Evolutionary conservation across 1,140 invertebrate genomes (phyloP), one percentile per base, ranked within the genome.

Genomic region (Brachionus koreanus): DNA sequence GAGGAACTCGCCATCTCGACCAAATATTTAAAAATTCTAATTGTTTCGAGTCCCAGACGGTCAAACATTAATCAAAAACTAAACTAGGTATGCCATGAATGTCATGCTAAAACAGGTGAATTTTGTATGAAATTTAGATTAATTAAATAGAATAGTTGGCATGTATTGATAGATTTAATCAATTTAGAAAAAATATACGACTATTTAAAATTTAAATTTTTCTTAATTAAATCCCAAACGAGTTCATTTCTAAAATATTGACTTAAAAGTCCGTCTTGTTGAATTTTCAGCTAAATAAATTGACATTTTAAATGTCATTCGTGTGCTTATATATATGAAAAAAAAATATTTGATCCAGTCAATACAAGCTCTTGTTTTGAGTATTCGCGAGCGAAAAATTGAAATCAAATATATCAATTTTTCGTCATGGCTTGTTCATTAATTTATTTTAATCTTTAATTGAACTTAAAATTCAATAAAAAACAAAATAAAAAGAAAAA

Each of bases 161-260:
- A 57, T 57, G 49, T 23, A 57, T 57, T 19, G 49, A 57, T 57
- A n/a, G 49, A 57, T 57, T 57, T 57, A 57, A 57, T 57, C 49
- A 57, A 57, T 57, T 57, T 57, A 57, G 19, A 57, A 57, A 57
- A 52, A 52, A 16, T 19, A n/a, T 16, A 57, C 49, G 19, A 57
- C n/a, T 57, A 57, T 57, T 57, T 57, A 57, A 57, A 57, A 25
- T 57, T 57, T 25, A 57, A 57, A 57, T 57, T 57, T 57, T 57
- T 57, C 49, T 57, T 57, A 57, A 57, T 57, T 57, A 57, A 57
- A 57, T 57, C 49, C 49, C 49, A 57, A 57, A 57, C 49, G 49
- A 57, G 49, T 57, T 57, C 49, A 57, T 23, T 57, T 57, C 7
- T 0, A 23, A 16, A 57, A 57, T 57, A 25, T 57, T 57, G 49